These are phyloP conservation scores for Oxycera nigricornis DNA, from an alignment of 2,888 invertebrate genomes.

Conservation along the genomic window DNA sequence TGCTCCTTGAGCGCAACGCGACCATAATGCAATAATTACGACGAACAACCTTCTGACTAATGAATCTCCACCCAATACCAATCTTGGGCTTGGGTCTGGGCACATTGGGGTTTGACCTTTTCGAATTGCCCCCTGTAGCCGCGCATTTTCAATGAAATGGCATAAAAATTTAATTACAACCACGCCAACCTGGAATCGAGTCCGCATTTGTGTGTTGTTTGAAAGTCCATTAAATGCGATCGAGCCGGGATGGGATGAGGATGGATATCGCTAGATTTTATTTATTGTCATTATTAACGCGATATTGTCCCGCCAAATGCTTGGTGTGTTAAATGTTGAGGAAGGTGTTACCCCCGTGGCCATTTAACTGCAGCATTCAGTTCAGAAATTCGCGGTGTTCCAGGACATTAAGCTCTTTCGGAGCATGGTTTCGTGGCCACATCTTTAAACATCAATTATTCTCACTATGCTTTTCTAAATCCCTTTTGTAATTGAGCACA, in stretches of 20 bases:
- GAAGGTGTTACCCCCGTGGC: too few relatives aligned
- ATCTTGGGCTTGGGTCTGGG: neutral
- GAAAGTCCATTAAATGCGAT: neutral
- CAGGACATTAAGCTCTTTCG: too few relatives aligned
- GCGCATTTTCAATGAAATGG: constrained; percentile 6
- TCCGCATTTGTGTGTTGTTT: too few relatives aligned
- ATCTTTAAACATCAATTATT: too few relatives aligned
- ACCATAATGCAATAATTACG: constrained; percentile 26
- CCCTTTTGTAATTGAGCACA: too few relatives aligned
- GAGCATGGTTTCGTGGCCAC: too few relatives aligned
- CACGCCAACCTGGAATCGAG: neutral
- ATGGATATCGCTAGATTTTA: constrained; percentile 31
- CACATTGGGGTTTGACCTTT: constrained; percentile 8
- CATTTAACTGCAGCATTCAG: too few relatives aligned
- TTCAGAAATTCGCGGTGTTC: too few relatives aligned
- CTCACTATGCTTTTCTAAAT: too few relatives aligned
- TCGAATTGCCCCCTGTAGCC: neutral
- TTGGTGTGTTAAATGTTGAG: too few relatives aligned
- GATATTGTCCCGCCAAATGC: constrained; percentile 16
- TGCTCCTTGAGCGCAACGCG: neutral
- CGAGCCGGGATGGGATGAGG: neutral
- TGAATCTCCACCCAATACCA: constrained; percentile 9
- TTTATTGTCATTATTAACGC: constrained; percentile 45
- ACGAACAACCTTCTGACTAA: constrained; percentile 18
- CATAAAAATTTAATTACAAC: constrained; percentile 19